Evolutionary conservation across 2,888 invertebrate species (phyloP).

Genomic region (Drepana falcataria): DNA sequence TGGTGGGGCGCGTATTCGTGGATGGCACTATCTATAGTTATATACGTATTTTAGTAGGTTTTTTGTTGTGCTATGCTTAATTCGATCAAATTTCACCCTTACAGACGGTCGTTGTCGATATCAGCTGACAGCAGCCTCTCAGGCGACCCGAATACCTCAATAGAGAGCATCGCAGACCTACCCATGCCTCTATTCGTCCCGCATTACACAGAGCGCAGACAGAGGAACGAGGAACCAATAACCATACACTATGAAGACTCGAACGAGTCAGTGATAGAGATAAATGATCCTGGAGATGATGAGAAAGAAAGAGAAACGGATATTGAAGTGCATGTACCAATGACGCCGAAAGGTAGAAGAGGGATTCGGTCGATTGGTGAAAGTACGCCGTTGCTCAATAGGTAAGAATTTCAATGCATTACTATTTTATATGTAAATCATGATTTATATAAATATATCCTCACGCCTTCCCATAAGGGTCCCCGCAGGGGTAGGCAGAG

Average conservation of each 20-base stretch:
- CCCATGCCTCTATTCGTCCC: constrained; percentile 64
- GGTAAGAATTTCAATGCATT: constrained; percentile 26
- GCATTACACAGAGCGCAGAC: constrained; percentile 38
- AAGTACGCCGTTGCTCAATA: constrained; percentile 40
- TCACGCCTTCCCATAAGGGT: too few relatives aligned
- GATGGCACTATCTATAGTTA: too few relatives aligned
- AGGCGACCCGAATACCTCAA: constrained; percentile 61
- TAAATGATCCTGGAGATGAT: constrained; percentile 8
- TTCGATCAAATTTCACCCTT: constrained; percentile 4
- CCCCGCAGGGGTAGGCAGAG: too few relatives aligned
- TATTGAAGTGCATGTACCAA: constrained; percentile 28
- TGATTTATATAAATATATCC: neutral
- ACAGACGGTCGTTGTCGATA: constrained; percentile 57
- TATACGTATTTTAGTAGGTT: too few relatives aligned
- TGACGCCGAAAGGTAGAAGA: constrained; percentile 47
- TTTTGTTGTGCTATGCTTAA: too few relatives aligned
- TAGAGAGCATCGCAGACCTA: constrained; percentile 70
- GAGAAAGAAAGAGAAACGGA: constrained; percentile 8
- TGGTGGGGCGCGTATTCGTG: too few relatives aligned
- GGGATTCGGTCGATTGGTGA: constrained; percentile 41
- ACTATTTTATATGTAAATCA: neutral
- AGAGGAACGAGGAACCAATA: constrained; percentile 6
- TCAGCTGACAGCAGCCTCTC: constrained; percentile 67
- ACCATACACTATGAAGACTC: neutral
- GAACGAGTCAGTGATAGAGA: constrained; percentile 10